Evolutionary conservation across 2,888 invertebrate species (phyloP).

Genomic region (Pseudococcus jackbeardsleyi): DNA sequence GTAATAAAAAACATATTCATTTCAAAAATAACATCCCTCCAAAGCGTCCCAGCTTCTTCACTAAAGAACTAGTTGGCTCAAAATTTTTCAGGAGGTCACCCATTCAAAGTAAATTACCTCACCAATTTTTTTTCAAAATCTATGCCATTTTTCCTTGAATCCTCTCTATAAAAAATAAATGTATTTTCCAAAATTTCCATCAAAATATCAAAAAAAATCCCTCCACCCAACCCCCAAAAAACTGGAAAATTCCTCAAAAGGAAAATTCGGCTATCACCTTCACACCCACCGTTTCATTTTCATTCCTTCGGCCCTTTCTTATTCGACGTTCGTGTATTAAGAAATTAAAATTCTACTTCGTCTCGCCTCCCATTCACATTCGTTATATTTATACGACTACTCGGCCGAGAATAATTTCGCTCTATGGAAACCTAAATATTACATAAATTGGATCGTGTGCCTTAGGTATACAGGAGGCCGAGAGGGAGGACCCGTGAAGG

Average conservation of each 20-base stretch:
- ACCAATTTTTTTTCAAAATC: no score
- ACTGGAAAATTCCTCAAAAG: background rate
- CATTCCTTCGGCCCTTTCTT: background rate
- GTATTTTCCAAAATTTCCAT: no score
- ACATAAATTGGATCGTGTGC: conserved; percentile 8
- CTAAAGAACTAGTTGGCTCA: no score
- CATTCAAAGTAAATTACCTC: no score
- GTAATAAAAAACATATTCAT: no score
- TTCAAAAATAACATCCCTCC: no score
- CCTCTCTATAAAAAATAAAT: no score
- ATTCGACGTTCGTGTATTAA: conserved; percentile 5
- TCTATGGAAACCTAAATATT: conserved; percentile 33
- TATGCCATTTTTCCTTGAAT: no score
- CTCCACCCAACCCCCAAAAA: no score
- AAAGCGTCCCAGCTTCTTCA: no score
- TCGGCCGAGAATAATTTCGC: conserved; percentile 6
- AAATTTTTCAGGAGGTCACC: no score
- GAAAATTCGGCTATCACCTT: background rate
- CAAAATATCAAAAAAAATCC: no score
- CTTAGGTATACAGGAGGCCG: background rate
- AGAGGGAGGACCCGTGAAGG: background rate
- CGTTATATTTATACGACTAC: conserved; percentile 13
- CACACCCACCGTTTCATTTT: background rate
- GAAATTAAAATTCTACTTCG: background rate
- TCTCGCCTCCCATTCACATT: background rate